These are phyloP conservation scores for Nibea albiflora DNA, from an alignment of 2,113 vertebrate genomes.

Conservation along the genomic window DNA sequence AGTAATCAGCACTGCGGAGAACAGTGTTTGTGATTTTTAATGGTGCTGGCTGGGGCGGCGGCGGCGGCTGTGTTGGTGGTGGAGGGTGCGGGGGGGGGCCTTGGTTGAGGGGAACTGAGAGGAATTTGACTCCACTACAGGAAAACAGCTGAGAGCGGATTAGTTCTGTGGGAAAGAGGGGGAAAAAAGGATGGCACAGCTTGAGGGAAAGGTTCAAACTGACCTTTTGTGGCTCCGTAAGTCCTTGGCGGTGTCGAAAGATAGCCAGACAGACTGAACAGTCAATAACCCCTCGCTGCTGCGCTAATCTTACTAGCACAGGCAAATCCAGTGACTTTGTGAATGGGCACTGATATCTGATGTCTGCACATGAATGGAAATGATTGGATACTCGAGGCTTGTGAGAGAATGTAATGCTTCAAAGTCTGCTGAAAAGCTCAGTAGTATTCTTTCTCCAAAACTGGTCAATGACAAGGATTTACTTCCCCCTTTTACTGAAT, in stretches of 20 bases:
- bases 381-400: constrained; percentile 53
- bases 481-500: constrained; percentile 1
- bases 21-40: constrained; percentile 62
- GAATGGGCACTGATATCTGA: constrained; percentile 73
- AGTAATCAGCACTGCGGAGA: constrained; percentile 70
- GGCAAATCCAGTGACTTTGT: constrained; percentile 59
- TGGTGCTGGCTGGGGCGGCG: constrained; percentile 13
- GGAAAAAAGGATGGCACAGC: constrained; percentile 49
- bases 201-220: constrained; percentile 75
- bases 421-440: constrained; percentile 40
- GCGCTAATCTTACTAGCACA: constrained; percentile 70
- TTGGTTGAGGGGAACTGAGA: constrained; percentile 29
- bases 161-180: constrained; percentile 82
- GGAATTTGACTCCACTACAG: constrained; percentile 80
- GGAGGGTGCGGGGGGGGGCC: not conserved
- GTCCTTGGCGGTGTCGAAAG: constrained; percentile 72
- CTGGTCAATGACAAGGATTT: constrained; percentile 16
- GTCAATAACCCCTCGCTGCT: constrained; percentile 50
- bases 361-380: constrained; percentile 67
- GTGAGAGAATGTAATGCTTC: constrained; percentile 52
- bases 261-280: constrained; percentile 63
- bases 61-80: not conserved
- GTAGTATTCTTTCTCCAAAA: constrained; percentile 22
- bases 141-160: constrained; percentile 83
- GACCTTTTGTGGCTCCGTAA: constrained; percentile 76